Conservation (phyloP, 2,113 vertebrate species). For the Brachionichthys hirsutus region DNA sequence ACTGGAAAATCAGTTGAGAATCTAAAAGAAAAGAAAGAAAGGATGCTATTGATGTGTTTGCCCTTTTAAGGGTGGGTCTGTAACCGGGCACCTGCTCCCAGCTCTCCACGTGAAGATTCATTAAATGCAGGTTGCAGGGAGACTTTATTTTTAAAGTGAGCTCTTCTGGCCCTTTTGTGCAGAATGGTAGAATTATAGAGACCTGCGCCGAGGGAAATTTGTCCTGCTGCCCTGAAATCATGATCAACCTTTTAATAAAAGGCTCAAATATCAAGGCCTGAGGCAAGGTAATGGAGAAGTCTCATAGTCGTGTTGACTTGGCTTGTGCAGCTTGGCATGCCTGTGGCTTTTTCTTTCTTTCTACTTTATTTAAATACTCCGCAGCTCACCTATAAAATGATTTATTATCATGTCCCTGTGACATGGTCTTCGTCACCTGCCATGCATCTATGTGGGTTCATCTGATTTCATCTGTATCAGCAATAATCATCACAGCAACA, state of each 20-base stretch:
- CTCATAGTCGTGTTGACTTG: constrained; percentile 42
- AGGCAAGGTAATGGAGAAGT: constrained; percentile 23
- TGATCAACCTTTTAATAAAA: constrained; percentile 33
- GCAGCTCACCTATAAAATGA: constrained; percentile 9
- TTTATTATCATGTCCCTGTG: background rate
- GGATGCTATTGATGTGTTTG: constrained; percentile 68
- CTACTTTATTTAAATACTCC: background rate
- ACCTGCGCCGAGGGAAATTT: constrained; percentile 21
- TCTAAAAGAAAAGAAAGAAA: constrained; percentile 46
- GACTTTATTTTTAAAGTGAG: constrained; percentile 14
- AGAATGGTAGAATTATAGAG: constrained; percentile 15
- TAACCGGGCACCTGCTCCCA: constrained; percentile 38
- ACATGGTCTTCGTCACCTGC: constrained; percentile 12
- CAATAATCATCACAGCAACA: background rate
- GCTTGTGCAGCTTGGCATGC: constrained; percentile 22
- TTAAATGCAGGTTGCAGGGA: constrained; percentile 48
- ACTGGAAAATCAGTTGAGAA: constrained; percentile 52
- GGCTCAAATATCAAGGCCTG: constrained; percentile 3
- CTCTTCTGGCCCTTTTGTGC: constrained; percentile 25
- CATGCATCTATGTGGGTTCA: background rate
- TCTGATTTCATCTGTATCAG: background rate
- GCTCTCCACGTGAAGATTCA: constrained; percentile 38
- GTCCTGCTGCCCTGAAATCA: constrained; percentile 36
- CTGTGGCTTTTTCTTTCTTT: constrained; percentile 2
- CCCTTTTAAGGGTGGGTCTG: constrained; percentile 58